A percentile compares a stretch with the other conserved stretches of the same genome.
phyloP scores from a whole-genome alignment of 2,888 invertebrate species.

The Aphodius sticticus region DNA sequence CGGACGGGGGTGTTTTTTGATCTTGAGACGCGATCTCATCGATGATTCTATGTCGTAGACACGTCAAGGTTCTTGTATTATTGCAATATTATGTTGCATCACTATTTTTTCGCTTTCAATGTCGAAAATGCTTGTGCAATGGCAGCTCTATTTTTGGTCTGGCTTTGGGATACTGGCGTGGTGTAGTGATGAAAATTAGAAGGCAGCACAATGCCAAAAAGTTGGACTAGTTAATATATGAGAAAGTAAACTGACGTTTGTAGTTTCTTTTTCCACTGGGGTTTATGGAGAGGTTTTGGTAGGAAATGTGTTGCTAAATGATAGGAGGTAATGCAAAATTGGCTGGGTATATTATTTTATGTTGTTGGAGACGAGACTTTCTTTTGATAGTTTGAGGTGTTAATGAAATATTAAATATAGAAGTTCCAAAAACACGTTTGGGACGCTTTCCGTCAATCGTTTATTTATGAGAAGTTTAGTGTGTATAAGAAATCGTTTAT shows the following conservation, averaged over 20 bases:
- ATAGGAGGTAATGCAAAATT: background rate
- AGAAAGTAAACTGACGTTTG: background rate
- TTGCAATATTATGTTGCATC: background rate
- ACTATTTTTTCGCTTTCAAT: background rate
- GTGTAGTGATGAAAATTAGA: background rate
- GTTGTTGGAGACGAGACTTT: too few species aligned
- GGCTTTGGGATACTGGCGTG: background rate
- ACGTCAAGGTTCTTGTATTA: background rate
- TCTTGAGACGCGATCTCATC: background rate
- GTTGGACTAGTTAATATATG: background rate
- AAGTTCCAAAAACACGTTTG: too few species aligned
- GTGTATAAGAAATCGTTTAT: too few species aligned
- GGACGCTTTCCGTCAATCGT: too few species aligned
- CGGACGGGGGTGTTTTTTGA: background rate
- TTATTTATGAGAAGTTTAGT: too few species aligned
- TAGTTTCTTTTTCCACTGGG: background rate
- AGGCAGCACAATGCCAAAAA: background rate
- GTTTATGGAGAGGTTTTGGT: background rate
- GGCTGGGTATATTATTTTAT: background rate
- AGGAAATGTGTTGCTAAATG: background rate
- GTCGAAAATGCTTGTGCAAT: slow-evolving; percentile 4
- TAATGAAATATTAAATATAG: too few species aligned
- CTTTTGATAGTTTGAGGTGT: too few species aligned
- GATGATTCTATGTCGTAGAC: background rate
- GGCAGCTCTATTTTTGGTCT: background rate